Evolutionary conservation across 1,140 invertebrate genomes (phyloP).

Genomic region (Atta colombica): DNA sequence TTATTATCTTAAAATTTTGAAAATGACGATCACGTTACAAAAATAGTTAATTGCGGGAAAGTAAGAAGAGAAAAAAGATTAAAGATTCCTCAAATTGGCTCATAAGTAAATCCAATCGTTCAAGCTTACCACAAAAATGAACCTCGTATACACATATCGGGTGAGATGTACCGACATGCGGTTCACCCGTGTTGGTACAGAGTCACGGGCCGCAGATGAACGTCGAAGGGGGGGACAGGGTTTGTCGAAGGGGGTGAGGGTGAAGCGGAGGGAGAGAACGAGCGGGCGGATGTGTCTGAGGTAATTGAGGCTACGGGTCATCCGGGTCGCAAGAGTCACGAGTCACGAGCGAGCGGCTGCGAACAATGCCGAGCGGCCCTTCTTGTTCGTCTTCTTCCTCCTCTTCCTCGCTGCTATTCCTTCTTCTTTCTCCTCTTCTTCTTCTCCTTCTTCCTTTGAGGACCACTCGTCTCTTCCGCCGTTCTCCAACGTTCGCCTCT

Average conservation of each 20-base stretch:
- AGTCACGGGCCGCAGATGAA: slow-evolving; percentile 50
- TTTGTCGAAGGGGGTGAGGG: slow-evolving; percentile 33
- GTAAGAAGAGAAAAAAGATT: background rate
- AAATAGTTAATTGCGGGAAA: background rate
- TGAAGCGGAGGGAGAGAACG: slow-evolving; percentile 65
- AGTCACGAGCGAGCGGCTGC: slow-evolving; percentile 86
- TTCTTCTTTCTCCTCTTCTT: background rate
- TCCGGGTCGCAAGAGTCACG: slow-evolving; percentile 85
- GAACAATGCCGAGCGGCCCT: slow-evolving; percentile 82
- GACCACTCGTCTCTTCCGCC: background rate
- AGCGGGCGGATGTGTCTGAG: slow-evolving; percentile 85
- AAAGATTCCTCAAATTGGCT: background rate
- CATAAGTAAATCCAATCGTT: slow-evolving; percentile 26
- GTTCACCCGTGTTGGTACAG: slow-evolving; percentile 34
- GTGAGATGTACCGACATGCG: slow-evolving; percentile 23
- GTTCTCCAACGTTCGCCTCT: slow-evolving; percentile 14
- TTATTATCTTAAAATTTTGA: background rate
- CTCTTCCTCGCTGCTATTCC: background rate
- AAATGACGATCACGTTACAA: background rate
- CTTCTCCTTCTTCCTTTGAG: slow-evolving; percentile 21
- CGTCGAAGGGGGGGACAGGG: slow-evolving; percentile 8
- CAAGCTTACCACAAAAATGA: slow-evolving; percentile 8
- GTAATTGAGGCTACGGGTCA: slow-evolving; percentile 86
- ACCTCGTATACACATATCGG: background rate
- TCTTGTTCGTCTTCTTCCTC: slow-evolving; percentile 59